Evolutionary conservation across 1,140 invertebrate species (phyloP).

Genomic region (Aphelenchoides avenae): DNA sequence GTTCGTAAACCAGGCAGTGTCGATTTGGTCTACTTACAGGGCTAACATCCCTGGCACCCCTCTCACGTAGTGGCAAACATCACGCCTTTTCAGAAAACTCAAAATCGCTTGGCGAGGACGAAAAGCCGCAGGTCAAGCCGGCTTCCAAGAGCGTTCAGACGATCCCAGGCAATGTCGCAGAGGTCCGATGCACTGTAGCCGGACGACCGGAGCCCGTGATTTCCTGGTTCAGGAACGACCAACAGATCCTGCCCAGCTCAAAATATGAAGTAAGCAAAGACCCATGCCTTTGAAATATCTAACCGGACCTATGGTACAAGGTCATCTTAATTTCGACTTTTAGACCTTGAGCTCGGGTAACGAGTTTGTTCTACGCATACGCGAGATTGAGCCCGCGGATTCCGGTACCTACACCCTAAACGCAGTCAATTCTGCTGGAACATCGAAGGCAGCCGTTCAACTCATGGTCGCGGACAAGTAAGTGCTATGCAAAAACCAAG

Average conservation of each 20-base stretch:
- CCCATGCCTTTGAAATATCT: constrained; percentile 2
- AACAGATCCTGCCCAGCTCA: constrained; percentile 25
- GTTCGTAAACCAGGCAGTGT: constrained; percentile 7
- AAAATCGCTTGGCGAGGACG: constrained; percentile 6
- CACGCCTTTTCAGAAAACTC: neutral
- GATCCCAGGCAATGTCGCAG: neutral
- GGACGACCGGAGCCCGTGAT: constrained; percentile 35
- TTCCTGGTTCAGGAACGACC: constrained; percentile 31
- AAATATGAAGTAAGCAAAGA: constrained; percentile 33
- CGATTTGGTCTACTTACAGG: neutral
- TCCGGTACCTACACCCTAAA: constrained; percentile 40
- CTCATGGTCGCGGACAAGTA: constrained; percentile 20
- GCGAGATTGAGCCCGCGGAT: constrained; percentile 33
- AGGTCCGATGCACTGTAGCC: neutral
- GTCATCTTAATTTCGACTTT: constrained; percentile 4
- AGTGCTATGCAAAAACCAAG: neutral
- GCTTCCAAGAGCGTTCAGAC: neutral
- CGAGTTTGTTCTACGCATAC: constrained; percentile 39
- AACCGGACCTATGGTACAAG: constrained; percentile 32
- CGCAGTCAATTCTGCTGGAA: constrained; percentile 45
- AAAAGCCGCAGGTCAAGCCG: neutral
- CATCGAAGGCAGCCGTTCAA: constrained; percentile 21
- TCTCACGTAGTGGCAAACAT: constrained; percentile 1
- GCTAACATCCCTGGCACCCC: neutral
- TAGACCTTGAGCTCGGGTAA: constrained; percentile 40